phyloP scores from a whole-genome alignment of 2,888 invertebrate species.

The Germaria angustata region DNA sequence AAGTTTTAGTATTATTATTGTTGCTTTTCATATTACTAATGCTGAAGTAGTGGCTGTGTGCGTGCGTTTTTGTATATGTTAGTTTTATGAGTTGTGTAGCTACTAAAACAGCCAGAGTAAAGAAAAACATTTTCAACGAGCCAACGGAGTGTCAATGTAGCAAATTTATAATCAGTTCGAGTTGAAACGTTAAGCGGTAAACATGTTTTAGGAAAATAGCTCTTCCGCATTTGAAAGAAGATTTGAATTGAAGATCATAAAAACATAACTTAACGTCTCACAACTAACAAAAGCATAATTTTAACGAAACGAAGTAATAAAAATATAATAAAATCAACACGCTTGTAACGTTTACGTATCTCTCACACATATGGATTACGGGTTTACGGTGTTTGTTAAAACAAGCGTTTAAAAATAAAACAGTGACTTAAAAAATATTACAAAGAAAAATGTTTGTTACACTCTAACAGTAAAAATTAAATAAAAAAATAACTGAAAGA shows the following conservation, averaged over 20 bases:
- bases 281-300: conserved; percentile 51
- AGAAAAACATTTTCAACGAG: conserved; percentile 76
- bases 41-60: background rate
- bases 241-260: conserved; percentile 53
- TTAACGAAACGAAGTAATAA: conserved; percentile 37
- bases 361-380: conserved; percentile 70
- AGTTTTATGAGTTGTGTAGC: conserved; percentile 65
- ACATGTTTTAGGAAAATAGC: conserved; percentile 78
- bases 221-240: conserved; percentile 68
- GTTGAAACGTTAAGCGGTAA: conserved; percentile 80
- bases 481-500: conserved; percentile 32
- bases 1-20: conserved; percentile 42
- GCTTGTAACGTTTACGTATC: conserved; percentile 65
- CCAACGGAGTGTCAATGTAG: conserved; percentile 78
- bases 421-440: conserved; percentile 59
- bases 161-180: conserved; percentile 79
- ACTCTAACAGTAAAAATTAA: conserved; percentile 4
- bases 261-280: conserved; percentile 64
- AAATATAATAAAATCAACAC: conserved; percentile 36
- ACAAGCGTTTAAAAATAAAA: conserved; percentile 65
- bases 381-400: conserved; percentile 67
- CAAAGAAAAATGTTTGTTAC: conserved; percentile 42
- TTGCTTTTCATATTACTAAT: background rate
- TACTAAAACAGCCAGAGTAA: conserved; percentile 39
- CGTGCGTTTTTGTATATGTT: conserved; percentile 48